phyloP scores from a whole-genome alignment of 2,797 vertebrate species.

The Scyliorhinus canicula region DNA sequence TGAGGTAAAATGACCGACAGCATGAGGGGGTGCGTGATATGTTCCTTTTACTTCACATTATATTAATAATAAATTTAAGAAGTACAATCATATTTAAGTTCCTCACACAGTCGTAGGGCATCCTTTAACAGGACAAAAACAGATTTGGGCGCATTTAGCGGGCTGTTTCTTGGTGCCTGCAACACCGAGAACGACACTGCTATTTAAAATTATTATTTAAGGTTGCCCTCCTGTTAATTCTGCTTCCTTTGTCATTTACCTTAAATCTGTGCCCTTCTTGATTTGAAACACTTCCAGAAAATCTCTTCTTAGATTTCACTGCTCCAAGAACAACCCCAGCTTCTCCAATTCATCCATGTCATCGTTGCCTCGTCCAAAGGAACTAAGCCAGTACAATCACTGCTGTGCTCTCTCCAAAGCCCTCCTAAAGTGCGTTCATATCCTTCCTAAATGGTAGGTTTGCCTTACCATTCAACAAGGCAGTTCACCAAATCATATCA shows the following conservation, averaged over 20 bases:
- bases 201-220: too few species aligned
- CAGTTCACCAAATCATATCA: neutral
- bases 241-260: neutral
- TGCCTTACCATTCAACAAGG: neutral
- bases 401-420: neutral
- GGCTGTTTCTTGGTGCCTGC: too few species aligned
- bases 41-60: neutral
- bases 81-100: neutral
- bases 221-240: neutral
- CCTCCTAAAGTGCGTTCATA: neutral
- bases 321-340: neutral
- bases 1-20: neutral
- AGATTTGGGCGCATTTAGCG: too few species aligned
- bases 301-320: neutral
- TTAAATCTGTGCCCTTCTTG: neutral
- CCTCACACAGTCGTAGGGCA: too few species aligned
- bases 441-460: neutral
- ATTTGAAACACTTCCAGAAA: neutral
- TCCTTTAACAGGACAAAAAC: too few species aligned
- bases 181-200: too few species aligned
- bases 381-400: neutral
- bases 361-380: neutral
- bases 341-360: neutral
- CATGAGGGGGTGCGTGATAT: neutral
- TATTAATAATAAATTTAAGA: neutral